phyloP scores from a whole-genome alignment of 1,140 invertebrate genomes.

The Caenorhabditis tropicalis region DNA sequence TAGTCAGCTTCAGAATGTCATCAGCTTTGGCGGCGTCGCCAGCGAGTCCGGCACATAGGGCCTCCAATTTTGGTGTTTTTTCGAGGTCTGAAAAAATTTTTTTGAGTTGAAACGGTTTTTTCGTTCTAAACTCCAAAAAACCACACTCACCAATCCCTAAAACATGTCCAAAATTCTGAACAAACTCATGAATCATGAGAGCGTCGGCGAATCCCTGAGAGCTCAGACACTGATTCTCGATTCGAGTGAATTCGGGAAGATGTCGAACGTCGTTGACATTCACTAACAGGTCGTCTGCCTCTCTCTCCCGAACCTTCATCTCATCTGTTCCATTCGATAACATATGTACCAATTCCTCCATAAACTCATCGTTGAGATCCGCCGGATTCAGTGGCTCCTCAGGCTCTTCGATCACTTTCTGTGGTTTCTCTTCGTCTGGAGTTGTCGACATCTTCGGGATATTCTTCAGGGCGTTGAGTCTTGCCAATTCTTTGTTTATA shows the following conservation, averaged over 20 bases:
- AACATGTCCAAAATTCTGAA: constrained; percentile 52
- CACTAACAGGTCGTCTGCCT: constrained; percentile 18
- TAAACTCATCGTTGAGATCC: constrained; percentile 18
- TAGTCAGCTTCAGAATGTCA: constrained; percentile 6
- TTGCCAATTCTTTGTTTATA: neutral
- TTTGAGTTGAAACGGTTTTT: neutral
- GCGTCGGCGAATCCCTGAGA: constrained; percentile 47
- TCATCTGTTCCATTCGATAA: constrained; percentile 6
- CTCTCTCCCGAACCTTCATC: neutral
- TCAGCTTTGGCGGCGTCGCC: constrained; percentile 7
- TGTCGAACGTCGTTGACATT: constrained; percentile 19
- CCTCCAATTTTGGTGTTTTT: constrained; percentile 12
- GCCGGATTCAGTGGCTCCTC: neutral
- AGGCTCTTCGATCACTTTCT: neutral
- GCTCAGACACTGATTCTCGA: constrained; percentile 4
- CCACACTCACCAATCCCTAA: constrained; percentile 40
- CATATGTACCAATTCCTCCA: neutral
- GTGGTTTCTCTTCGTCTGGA: neutral
- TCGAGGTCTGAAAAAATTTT: constrained; percentile 21
- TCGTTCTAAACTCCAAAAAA: neutral
- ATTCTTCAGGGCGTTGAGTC: neutral
- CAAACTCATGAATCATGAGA: constrained; percentile 49
- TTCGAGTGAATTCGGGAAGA: constrained; percentile 34
- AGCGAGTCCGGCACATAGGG: constrained; percentile 7
- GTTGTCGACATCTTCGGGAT: neutral